Percentiles rank a stretch among this genome's conserved stretches.
These are phyloP conservation scores for Venturia canescens DNA, from an alignment of 1,140 invertebrate genomes.

Conservation along the genomic window DNA sequence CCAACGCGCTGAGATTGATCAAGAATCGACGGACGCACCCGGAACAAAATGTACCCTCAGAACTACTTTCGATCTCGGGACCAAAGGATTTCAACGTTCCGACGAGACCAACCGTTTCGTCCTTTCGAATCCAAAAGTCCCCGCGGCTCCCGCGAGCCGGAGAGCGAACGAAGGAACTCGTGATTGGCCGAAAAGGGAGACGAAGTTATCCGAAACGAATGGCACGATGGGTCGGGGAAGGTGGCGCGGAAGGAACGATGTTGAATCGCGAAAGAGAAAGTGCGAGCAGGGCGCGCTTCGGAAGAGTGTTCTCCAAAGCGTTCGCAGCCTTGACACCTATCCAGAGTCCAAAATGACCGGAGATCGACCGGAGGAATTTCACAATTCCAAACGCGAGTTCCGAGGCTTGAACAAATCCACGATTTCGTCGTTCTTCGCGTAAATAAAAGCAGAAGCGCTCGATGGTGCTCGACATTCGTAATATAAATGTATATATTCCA, in stretches of 20 bases:
- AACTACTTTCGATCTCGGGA: too few relatives aligned
- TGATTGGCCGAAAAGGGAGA: not conserved
- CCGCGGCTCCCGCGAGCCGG: too few relatives aligned
- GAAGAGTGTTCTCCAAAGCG: constrained; percentile 48
- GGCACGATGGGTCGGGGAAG: not conserved
- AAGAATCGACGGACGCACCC: too few relatives aligned
- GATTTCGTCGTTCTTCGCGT: not conserved
- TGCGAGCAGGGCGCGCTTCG: constrained; percentile 18
- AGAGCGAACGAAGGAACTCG: too few relatives aligned
- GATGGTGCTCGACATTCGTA: not conserved
- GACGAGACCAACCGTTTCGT: too few relatives aligned
- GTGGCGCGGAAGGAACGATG: not conserved
- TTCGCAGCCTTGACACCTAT: constrained; percentile 70
- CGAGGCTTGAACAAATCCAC: too few relatives aligned
- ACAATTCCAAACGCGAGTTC: not conserved
- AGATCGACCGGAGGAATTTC: constrained; percentile 27
- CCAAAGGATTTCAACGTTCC: too few relatives aligned
- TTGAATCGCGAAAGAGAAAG: constrained; percentile 43
- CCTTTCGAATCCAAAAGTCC: too few relatives aligned
- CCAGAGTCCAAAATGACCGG: constrained; percentile 68
- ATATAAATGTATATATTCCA: not conserved
- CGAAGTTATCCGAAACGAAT: not conserved
- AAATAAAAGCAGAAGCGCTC: not conserved
- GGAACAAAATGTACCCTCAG: too few relatives aligned
- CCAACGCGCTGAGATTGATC: too few relatives aligned